phyloP scores from a whole-genome alignment of 2,797 vertebrate genomes.

The Smutsia temminckii region DNA sequence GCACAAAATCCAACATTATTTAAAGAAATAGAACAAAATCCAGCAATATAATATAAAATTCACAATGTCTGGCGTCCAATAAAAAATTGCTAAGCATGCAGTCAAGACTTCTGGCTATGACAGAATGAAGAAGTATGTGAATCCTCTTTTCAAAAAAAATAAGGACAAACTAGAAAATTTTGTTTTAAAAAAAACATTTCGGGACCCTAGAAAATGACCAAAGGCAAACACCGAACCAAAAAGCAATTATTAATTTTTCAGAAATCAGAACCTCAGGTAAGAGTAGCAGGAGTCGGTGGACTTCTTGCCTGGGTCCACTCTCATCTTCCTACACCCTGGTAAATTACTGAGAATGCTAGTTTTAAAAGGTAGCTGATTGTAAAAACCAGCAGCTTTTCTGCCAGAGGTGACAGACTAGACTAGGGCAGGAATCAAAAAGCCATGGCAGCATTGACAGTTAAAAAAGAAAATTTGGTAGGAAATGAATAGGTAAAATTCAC shows the following conservation, averaged over 20 bases:
- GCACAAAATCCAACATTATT: neutral
- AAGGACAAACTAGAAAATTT: neutral
- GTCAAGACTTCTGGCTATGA: neutral
- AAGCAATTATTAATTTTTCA: neutral
- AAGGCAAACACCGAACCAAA: neutral
- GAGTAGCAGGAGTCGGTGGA: neutral
- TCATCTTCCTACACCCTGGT: neutral
- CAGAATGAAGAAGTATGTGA: neutral
- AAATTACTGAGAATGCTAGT: neutral
- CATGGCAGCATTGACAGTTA: neutral
- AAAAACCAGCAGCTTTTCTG: constrained; percentile 29
- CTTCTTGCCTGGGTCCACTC: neutral
- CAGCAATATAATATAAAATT: constrained; percentile 42
- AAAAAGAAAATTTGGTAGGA: neutral
- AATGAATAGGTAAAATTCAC: neutral
- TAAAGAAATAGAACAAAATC: constrained; percentile 35
- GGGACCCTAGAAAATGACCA: neutral
- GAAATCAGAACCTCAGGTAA: neutral
- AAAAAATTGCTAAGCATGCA: neutral
- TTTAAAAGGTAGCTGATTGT: neutral
- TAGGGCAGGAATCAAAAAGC: neutral
- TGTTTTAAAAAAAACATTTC: neutral
- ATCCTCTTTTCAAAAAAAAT: neutral
- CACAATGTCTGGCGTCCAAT: constrained; percentile 17
- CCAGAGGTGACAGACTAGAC: neutral